Evolutionary conservation across 2,797 vertebrate genomes (phyloP).

Genomic region (Clarias fuscus): DNA sequence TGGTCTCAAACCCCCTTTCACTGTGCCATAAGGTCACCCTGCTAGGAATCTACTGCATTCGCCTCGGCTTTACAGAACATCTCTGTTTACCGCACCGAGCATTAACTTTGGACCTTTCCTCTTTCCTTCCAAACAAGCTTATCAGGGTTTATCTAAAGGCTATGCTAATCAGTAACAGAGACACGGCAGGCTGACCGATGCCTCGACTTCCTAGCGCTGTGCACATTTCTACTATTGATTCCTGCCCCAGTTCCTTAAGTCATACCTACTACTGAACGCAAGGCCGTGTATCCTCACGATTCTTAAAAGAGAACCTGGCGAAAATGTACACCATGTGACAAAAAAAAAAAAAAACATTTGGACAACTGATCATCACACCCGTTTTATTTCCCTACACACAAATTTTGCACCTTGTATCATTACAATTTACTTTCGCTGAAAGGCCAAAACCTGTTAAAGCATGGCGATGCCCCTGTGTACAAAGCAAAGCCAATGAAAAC

Average conservation of each 20-base stretch:
- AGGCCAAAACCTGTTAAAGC: too few species aligned
- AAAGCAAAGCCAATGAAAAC: too few species aligned
- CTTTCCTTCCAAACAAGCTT: conserved; percentile 18
- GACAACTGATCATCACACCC: neutral
- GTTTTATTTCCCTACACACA: neutral
- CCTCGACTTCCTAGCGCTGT: neutral
- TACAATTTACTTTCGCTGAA: too few species aligned
- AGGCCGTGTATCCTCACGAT: neutral
- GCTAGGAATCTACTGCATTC: neutral
- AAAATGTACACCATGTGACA: neutral
- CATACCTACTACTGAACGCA: neutral
- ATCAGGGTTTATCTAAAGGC: conserved; percentile 29
- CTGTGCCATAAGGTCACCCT: neutral
- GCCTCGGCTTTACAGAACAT: neutral
- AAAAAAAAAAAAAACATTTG: neutral
- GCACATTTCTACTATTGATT: neutral
- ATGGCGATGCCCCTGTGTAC: too few species aligned
- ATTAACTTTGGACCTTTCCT: conserved; percentile 24
- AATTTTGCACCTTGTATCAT: too few species aligned
- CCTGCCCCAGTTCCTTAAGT: neutral
- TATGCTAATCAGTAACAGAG: conserved; percentile 40
- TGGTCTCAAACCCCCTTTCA: neutral
- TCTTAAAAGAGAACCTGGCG: too few species aligned
- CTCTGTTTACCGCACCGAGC: neutral
- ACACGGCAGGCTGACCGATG: neutral